Base-by-base conservation (phyloP, 2,113 vertebrate species). In the Epinephelus moara region DNA sequence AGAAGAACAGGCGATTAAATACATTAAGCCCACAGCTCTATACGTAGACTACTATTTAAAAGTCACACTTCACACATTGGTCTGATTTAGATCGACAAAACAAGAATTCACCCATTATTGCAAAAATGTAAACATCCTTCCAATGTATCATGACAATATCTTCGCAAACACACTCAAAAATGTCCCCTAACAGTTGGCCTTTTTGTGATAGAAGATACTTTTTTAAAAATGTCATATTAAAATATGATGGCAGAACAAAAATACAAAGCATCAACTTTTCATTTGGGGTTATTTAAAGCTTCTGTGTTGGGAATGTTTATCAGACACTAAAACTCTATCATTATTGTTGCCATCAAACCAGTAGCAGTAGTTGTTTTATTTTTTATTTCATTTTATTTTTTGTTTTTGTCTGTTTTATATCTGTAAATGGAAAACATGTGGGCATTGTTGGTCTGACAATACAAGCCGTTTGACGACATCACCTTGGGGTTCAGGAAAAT, bases 71-170 rank as follows among this genome's bases (percentile, higher is more conserved):
- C 75, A 88, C 86, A 89, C 63, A 73, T 78, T 82, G 70, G 80
- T 90, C 81, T 80, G 76, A 84, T 92, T 90, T 87, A 59, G 55
- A 82, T 85, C 23, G 30, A 92, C 78, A 87, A 91, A 93, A 93
- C 73, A 83, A 92, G 66, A 70, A 76, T 85, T 90, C 87, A 92
- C 52, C 82, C 85, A 87, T 95, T 95, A 95, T 95, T 95, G 94
- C 94, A 94, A 95, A 92, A 94, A 94, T 94, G 94, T 95, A 93
- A 94, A 95, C 91, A 89, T 75, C 88, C 83, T 84, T 93, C 73
- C 50, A 64, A 87, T 80, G 85, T 87, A 85, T 90, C 76, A 83
- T 89, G 81, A 91, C 87, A 90, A 90, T 84, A 82, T 85, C 83
- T 91, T 82, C 88, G 86, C 75, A 92, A 88, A 90, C 87, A 77